Percentiles rank a stretch among this genome's conserved stretches.
Evolutionary conservation across 2,797 vertebrate species (phyloP).

Genomic region (Coregonus suidteri): DNA sequence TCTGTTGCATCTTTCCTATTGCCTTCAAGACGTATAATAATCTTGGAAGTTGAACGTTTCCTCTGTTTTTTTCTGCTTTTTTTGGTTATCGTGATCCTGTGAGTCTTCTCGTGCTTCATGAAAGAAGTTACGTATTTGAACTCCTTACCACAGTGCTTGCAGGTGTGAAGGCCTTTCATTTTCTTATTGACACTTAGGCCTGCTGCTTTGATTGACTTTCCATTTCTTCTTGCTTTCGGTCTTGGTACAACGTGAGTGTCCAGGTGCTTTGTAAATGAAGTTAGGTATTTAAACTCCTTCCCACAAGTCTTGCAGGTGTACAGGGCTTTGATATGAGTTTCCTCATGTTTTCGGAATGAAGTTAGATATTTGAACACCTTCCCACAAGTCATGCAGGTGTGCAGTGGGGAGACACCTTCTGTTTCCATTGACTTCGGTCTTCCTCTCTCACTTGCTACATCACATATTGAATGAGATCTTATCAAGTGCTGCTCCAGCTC

Average conservation of each 20-base stretch:
- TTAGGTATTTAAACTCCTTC: neutral
- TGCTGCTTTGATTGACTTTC: neutral
- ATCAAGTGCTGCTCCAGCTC: constrained; percentile 8
- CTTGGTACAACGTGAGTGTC: neutral
- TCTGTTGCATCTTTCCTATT: neutral
- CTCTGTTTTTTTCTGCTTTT: neutral
- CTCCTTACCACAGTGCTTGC: constrained; percentile 4
- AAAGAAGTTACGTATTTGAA: neutral
- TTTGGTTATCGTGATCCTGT: neutral
- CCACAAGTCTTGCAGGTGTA: neutral
- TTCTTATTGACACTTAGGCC: neutral
- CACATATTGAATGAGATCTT: neutral
- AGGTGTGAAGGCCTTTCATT: neutral
- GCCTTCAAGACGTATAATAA: neutral
- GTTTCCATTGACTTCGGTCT: neutral
- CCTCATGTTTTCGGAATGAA: neutral
- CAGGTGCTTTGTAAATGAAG: neutral
- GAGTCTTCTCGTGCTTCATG: neutral
- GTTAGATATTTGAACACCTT: neutral
- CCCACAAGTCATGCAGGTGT: neutral
- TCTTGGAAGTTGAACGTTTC: neutral
- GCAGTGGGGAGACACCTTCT: neutral
- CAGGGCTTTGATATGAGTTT: constrained; percentile 1
- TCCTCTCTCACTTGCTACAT: neutral
- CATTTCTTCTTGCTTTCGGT: neutral